Conservation (phyloP, 2,888 invertebrate species). For the Venusia cambrica region DNA sequence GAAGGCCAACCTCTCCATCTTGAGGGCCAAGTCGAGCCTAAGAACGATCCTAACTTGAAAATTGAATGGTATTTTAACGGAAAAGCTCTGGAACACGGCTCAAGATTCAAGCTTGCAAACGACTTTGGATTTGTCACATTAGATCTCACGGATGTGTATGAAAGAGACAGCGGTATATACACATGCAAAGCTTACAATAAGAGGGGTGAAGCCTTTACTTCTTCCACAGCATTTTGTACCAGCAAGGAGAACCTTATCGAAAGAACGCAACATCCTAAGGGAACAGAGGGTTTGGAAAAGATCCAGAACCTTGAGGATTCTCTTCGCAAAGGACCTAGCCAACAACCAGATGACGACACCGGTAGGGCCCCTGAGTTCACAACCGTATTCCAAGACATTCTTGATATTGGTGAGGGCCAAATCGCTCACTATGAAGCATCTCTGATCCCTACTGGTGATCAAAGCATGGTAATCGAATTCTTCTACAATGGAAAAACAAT, state of each 20-base stretch:
- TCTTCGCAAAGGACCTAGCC: slow-evolving; percentile 85
- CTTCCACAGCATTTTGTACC: slow-evolving; percentile 92
- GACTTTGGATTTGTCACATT: slow-evolving; percentile 98
- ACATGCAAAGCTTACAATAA: slow-evolving; percentile 95
- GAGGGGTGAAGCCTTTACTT: slow-evolving; percentile 94
- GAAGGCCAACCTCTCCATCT: slow-evolving; percentile 94
- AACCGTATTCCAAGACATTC: slow-evolving; percentile 90
- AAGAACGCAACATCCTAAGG: slow-evolving; percentile 96
- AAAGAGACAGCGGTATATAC: slow-evolving; percentile 96
- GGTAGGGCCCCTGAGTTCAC: slow-evolving; percentile 94
- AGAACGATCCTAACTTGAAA: slow-evolving; percentile 93
- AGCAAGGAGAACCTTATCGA: slow-evolving; percentile 92
- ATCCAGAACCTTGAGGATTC: slow-evolving; percentile 95
- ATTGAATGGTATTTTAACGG: slow-evolving; percentile 98
- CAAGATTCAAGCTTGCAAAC: slow-evolving; percentile 94
- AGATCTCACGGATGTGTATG: slow-evolving; percentile 94
- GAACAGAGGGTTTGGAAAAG: slow-evolving; percentile 94
- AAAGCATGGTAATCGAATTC: slow-evolving; percentile 97
- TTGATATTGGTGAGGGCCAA: slow-evolving; percentile 95
- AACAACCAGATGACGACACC: slow-evolving; percentile 85
- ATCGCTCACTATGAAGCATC: slow-evolving; percentile 99
- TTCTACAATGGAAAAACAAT: slow-evolving; percentile 95
- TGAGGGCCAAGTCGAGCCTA: slow-evolving; percentile 97
- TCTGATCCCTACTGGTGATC: slow-evolving; percentile 95
- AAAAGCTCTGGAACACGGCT: slow-evolving; percentile 91